Evolutionary conservation across 2,888 invertebrate species (phyloP).

Genomic region (Chironomus tentans): DNA sequence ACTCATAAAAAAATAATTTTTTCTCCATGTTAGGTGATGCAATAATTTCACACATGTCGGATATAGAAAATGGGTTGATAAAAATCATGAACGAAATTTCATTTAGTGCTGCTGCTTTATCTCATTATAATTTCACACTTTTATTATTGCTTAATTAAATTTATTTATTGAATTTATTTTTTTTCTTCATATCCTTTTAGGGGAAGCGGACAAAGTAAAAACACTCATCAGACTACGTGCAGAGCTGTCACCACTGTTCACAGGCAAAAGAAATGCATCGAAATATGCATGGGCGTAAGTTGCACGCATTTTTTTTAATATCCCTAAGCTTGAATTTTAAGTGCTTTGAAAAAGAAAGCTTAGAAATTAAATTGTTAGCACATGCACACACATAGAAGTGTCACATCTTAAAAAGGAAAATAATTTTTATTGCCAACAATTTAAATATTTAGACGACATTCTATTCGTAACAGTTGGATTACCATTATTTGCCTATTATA

Average conservation of each 20-base stretch:
- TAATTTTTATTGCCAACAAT: not conserved
- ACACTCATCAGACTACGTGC: conserved; percentile 42
- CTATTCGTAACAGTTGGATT: not conserved
- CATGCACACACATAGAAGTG: not conserved
- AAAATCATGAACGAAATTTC: not conserved
- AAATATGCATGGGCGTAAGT: conserved; percentile 46
- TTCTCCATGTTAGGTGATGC: too few species aligned
- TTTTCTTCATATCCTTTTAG: conserved; percentile 31
- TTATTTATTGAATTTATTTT: not conserved
- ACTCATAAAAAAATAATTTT: too few species aligned
- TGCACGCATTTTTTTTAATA: too few species aligned
- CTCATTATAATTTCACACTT: not conserved
- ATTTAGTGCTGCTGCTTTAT: not conserved
- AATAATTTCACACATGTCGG: not conserved
- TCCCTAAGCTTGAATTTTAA: too few species aligned
- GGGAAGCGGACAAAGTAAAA: conserved; percentile 45
- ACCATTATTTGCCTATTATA: not conserved
- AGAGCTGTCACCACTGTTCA: conserved; percentile 42
- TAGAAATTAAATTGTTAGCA: too few species aligned
- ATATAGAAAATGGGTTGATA: not conserved
- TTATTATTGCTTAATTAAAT: not conserved
- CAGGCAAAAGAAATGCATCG: conserved; percentile 43
- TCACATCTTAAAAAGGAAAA: not conserved
- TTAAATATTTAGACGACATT: not conserved
- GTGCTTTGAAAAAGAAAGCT: too few species aligned